Evolutionary conservation across 2,113 vertebrate species (phyloP).

Genomic region (Lutjanus erythropterus): DNA sequence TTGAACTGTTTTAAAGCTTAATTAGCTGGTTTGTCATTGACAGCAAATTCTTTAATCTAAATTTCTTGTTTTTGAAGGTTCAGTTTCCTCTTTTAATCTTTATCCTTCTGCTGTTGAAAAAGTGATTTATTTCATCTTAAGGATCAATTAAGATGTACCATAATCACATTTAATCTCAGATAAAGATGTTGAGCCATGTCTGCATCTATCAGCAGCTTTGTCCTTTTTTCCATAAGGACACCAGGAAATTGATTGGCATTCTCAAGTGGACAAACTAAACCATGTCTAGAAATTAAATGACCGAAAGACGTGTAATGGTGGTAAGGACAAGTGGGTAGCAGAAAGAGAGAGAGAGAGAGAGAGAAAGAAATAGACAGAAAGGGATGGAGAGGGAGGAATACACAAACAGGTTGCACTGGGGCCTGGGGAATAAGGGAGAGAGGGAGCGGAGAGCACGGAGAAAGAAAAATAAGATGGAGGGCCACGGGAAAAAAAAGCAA

Average conservation of each 20-base stretch:
- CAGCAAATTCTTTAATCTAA: not conserved
- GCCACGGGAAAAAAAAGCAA: slow-evolving; percentile 48
- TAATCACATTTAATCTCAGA: slow-evolving; percentile 26
- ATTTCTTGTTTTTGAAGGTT: not conserved
- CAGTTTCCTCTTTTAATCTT: not conserved
- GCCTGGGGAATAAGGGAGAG: slow-evolving; percentile 70
- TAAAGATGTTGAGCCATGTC: no score
- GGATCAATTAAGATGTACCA: not conserved
- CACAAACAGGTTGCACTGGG: slow-evolving; percentile 81
- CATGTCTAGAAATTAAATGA: slow-evolving; percentile 67
- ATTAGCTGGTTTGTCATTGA: not conserved
- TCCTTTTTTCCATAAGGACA: slow-evolving; percentile 37
- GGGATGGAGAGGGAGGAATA: slow-evolving; percentile 67
- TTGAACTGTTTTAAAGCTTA: not conserved
- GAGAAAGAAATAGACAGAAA: slow-evolving; percentile 51
- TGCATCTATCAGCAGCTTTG: slow-evolving; percentile 22
- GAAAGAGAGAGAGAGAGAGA: slow-evolving; percentile 18
- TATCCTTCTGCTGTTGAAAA: slow-evolving; percentile 3
- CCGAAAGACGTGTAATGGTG: slow-evolving; percentile 56
- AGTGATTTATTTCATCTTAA: not conserved
- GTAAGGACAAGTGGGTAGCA: slow-evolving; percentile 60
- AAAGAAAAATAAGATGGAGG: slow-evolving; percentile 68
- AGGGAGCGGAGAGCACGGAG: slow-evolving; percentile 36
- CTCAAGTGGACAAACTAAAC: slow-evolving; percentile 63
- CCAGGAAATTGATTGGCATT: slow-evolving; percentile 64